These are phyloP conservation scores for Drosophila pectinifera DNA, from an alignment of 1,140 invertebrate species.

Conservation along the genomic window DNA sequence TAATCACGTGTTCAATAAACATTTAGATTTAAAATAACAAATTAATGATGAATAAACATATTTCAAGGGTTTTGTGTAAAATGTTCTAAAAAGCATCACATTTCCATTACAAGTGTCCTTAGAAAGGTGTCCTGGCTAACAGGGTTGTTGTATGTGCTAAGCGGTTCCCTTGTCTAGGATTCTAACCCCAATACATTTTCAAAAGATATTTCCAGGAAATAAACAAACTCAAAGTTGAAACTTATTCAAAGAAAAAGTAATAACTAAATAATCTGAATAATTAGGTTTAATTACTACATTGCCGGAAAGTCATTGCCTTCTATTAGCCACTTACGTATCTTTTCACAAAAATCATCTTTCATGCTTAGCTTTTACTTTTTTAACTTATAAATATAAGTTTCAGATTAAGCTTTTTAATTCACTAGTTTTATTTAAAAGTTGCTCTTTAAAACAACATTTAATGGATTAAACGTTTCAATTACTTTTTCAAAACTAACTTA, in stretches of 20 bases:
- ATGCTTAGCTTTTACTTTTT: conserved; percentile 7
- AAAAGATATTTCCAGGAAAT: neutral
- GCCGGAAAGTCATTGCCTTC: neutral
- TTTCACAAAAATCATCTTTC: conserved; percentile 59
- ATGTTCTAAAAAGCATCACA: neutral
- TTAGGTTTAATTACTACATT: too few species aligned
- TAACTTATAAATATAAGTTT: too few species aligned
- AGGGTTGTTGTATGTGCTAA: conserved; percentile 9
- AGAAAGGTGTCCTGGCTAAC: conserved; percentile 9
- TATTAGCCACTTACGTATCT: conserved; percentile 54
- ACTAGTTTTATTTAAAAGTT: neutral
- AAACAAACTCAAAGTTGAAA: neutral
- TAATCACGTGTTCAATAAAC: too few species aligned
- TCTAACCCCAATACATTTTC: neutral
- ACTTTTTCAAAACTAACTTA: neutral
- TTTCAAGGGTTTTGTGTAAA: too few species aligned
- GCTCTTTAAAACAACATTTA: neutral
- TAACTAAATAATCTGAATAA: neutral
- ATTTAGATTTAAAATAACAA: too few species aligned
- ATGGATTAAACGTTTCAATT: neutral
- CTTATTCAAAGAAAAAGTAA: neutral
- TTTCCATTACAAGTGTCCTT: neutral
- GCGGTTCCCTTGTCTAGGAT: neutral
- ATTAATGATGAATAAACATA: too few species aligned
- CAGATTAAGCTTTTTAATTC: neutral